phyloP scores from a whole-genome alignment of 2,113 vertebrate genomes.

The Otus sunia region DNA sequence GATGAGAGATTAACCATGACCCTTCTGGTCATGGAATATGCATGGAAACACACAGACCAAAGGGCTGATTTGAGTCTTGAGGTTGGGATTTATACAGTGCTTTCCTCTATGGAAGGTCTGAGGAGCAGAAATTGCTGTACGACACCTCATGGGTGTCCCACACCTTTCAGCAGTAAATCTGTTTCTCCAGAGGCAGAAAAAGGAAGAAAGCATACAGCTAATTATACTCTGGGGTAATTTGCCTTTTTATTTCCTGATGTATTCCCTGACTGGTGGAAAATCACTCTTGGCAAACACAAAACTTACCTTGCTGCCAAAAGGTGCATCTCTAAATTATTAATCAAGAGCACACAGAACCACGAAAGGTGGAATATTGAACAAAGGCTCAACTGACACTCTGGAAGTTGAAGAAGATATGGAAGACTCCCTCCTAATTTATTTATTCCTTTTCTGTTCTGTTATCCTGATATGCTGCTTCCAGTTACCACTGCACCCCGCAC shows the following conservation, averaged over 20 bases:
- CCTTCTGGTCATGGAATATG: background rate
- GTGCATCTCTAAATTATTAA: conserved; percentile 56
- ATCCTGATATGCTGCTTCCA: conserved; percentile 63
- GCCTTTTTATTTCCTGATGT: conserved; percentile 21
- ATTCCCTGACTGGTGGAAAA: conserved; percentile 38
- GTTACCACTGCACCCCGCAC: conserved; percentile 52
- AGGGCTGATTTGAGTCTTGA: background rate
- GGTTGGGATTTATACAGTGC: background rate
- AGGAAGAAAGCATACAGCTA: background rate
- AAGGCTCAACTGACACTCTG: conserved; percentile 62
- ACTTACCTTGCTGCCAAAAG: conserved; percentile 39
- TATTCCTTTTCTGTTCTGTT: conserved; percentile 69
- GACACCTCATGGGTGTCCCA: background rate
- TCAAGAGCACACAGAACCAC: background rate
- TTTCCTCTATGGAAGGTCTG: background rate
- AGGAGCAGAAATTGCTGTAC: background rate
- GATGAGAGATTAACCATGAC: background rate
- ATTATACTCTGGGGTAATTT: background rate
- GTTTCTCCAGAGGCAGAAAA: background rate
- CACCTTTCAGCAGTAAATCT: background rate
- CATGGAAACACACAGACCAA: background rate
- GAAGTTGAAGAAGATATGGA: conserved; percentile 70
- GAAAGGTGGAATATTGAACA: conserved; percentile 55
- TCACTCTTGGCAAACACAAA: conserved; percentile 49
- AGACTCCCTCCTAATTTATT: conserved; percentile 83